Percentiles rank a stretch among this genome's conserved stretches.
Evolutionary conservation across 2,888 invertebrate genomes (phyloP).

Genomic region (Macaria notata): DNA sequence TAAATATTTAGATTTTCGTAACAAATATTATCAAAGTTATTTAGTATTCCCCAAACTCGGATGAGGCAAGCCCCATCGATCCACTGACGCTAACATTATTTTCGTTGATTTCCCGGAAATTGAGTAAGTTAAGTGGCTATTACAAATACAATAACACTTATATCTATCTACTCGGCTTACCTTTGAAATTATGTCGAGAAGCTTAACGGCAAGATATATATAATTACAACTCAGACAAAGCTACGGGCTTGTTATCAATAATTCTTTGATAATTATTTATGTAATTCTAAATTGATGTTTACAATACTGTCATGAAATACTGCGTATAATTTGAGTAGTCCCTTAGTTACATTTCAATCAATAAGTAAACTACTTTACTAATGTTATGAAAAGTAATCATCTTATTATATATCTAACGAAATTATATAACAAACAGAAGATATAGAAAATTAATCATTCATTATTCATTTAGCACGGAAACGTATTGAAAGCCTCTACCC

Average conservation of each 20-base stretch:
- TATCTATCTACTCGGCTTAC: slow-evolving; percentile 50
- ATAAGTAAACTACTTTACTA: no score
- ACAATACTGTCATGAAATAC: no score
- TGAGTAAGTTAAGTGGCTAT: slow-evolving; percentile 44
- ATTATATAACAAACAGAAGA: no score
- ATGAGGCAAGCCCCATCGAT: slow-evolving; percentile 34
- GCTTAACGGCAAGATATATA: slow-evolving; percentile 45
- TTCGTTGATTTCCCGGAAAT: slow-evolving; percentile 42
- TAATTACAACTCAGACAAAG: slow-evolving; percentile 23
- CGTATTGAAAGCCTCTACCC: not conserved
- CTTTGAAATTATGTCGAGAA: slow-evolving; percentile 54
- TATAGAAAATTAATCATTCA: not conserved
- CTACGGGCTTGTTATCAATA: no score
- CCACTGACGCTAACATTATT: slow-evolving; percentile 33
- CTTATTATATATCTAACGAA: no score
- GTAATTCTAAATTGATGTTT: no score
- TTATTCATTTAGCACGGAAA: not conserved
- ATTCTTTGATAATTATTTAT: no score
- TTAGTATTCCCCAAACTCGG: slow-evolving; percentile 36
- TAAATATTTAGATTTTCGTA: slow-evolving; percentile 36
- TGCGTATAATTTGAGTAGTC: no score
- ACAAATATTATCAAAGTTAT: slow-evolving; percentile 47
- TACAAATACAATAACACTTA: slow-evolving; percentile 67
- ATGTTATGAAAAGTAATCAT: no score
- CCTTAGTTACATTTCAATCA: no score